Evolutionary conservation across 2,113 vertebrate genomes (phyloP), one percentile per base, ranked within the genome.

Genomic region (Apistogramma diplotaenia): DNA sequence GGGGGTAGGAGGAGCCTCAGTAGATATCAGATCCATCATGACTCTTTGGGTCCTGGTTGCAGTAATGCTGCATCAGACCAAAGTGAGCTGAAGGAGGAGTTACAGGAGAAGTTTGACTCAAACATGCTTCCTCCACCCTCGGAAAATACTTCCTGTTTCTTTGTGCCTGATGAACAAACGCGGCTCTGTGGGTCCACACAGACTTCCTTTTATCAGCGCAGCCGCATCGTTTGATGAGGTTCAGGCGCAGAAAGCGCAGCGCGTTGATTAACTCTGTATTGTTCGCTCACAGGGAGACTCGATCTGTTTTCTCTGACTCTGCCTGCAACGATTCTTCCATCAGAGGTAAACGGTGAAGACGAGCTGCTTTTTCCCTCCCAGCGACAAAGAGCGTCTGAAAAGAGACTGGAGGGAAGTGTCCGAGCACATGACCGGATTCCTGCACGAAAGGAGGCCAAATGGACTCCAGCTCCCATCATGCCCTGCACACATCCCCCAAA

Each of bases 341-440:
- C 75, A 6, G 13, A 78, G 51, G 57, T 74, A 76, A 58, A 74
- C 53, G 23, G 11, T 35, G 8, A 35, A 35, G 33, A 35, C 33
- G 8, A 33, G 33, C 33, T 3, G 7, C 33, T 3, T n/a, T n/a
- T n/a, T 31, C 35, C 35, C 10, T 3, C 73, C 16, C 35, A 11
- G 19, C 1, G 1, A 37, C 58, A 78, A 82, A 78, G 58, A 58
- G 62, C n/a, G 76, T 59, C 21, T 71, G 49, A 29, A 60, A 55
- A 27, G 25, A 43, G 37, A 76, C 55, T 76, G 73, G 18, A 58
- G 33, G n/a, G 54, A 56, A 60, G 80, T 82, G 54, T 73, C 70
- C 13, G n/a, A 81, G 25, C 83, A 78, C 74, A 82, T 84, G 83
- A 89, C 55, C 78, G 83, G 81, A 89, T 89, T 89, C 82, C 83